Conservation (phyloP, 2,113 vertebrate genomes). For the Pelmatolapia mariae region DNA sequence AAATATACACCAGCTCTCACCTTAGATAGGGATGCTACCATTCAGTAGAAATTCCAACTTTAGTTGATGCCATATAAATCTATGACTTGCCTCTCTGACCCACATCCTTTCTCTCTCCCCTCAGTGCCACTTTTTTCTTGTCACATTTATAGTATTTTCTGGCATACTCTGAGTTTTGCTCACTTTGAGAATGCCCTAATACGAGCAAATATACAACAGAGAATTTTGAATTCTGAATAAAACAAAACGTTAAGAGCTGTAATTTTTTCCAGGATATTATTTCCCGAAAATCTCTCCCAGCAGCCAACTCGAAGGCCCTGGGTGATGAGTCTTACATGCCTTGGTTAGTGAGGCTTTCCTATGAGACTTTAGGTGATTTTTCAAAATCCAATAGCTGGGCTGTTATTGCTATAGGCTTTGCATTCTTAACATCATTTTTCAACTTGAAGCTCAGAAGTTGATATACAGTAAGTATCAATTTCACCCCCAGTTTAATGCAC, state of each 20-base stretch:
- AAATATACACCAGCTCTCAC: background rate
- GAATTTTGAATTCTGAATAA: constrained; percentile 28
- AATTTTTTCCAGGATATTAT: constrained; percentile 36
- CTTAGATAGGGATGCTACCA: background rate
- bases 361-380: background rate
- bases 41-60: background rate
- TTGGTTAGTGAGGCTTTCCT: background rate
- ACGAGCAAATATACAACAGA: background rate
- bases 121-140: background rate
- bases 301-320: background rate
- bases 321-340: constrained; percentile 32
- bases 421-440: constrained; percentile 20
- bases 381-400: constrained; percentile 17
- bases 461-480: constrained; percentile 3
- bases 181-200: background rate
- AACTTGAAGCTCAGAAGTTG: background rate
- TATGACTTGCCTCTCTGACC: constrained; percentile 1
- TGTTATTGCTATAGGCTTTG: constrained; percentile 13
- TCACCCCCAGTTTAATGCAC: background rate
- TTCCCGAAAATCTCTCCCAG: constrained; percentile 26
- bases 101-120: background rate
- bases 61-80: background rate
- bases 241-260: constrained; percentile 36
- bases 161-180: background rate
- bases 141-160: background rate